Percentiles rank a stretch among this genome's conserved stretches.
Conservation (phyloP, 2,797 vertebrate species). For the Artibeus lituratus region DNA sequence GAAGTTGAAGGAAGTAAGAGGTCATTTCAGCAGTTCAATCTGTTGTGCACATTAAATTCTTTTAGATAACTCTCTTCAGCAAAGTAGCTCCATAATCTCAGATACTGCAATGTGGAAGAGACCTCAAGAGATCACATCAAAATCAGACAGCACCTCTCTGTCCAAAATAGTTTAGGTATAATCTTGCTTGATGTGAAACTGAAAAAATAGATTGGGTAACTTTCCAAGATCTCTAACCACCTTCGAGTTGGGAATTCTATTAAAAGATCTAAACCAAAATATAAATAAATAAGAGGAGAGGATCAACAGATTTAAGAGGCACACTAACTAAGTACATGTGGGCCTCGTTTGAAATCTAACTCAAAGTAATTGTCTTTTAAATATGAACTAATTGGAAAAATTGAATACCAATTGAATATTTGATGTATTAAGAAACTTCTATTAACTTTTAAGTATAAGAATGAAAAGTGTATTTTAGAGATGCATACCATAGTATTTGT, state of each 20-base stretch:
- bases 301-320: background rate
- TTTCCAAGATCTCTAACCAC: conserved; percentile 1
- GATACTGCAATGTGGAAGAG: background rate
- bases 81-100: background rate
- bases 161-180: background rate
- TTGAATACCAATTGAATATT: background rate
- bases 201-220: background rate
- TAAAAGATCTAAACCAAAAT: conserved; percentile 2
- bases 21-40: background rate
- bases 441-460: background rate
- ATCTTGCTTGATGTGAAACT: background rate
- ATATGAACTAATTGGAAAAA: background rate
- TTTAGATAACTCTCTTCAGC: background rate
- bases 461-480: background rate
- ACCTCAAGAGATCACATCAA: conserved; percentile 4
- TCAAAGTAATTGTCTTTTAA: background rate
- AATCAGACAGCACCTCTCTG: conserved; percentile 7
- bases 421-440: background rate
- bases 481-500: background rate
- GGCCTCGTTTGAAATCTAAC: background rate
- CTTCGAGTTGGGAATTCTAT: background rate
- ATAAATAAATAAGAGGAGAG: background rate
- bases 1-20: background rate
- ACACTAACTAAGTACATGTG: background rate
- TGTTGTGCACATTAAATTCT: background rate